Conservation (phyloP, 1,140 invertebrate genomes). For the Listronotus bonariensis region DNA sequence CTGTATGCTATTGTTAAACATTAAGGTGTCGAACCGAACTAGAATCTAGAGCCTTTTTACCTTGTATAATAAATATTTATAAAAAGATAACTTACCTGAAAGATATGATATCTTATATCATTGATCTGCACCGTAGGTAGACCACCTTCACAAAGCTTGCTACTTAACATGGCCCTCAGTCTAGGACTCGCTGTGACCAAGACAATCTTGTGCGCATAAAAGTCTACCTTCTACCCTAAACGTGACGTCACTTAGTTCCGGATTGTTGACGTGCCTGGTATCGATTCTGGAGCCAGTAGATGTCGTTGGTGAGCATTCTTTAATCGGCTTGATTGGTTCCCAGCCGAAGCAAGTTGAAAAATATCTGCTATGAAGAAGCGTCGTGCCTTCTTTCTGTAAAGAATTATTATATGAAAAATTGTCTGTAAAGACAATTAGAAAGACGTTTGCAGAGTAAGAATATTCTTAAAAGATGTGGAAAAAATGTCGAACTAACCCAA, state of each 20-base stretch:
- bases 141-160: conserved; percentile 74
- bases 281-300: conserved; percentile 72
- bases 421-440: too few relatives aligned
- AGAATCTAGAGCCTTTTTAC: too few relatives aligned
- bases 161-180: conserved; percentile 84
- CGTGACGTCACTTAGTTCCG: conserved; percentile 87
- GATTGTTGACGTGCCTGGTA: conserved; percentile 91
- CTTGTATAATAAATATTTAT: too few relatives aligned
- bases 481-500: too few relatives aligned
- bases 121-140: conserved; percentile 89
- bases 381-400: conserved; percentile 84
- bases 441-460: too few relatives aligned
- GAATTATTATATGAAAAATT: too few relatives aligned
- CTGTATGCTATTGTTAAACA: too few relatives aligned
- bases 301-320: conserved; percentile 67
- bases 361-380: conserved; percentile 84
- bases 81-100: conserved; percentile 68
- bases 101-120: conserved; percentile 90
- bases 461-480: too few relatives aligned
- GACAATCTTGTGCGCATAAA: conserved; percentile 94
- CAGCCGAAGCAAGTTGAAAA: conserved; percentile 88
- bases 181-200: conserved; percentile 86
- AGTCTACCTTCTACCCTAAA: conserved; percentile 88
- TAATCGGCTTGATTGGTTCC: conserved; percentile 79
- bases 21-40: too few relatives aligned